Evolutionary conservation across 2,113 vertebrate genomes (phyloP).

Genomic region (Gymnogyps californianus): DNA sequence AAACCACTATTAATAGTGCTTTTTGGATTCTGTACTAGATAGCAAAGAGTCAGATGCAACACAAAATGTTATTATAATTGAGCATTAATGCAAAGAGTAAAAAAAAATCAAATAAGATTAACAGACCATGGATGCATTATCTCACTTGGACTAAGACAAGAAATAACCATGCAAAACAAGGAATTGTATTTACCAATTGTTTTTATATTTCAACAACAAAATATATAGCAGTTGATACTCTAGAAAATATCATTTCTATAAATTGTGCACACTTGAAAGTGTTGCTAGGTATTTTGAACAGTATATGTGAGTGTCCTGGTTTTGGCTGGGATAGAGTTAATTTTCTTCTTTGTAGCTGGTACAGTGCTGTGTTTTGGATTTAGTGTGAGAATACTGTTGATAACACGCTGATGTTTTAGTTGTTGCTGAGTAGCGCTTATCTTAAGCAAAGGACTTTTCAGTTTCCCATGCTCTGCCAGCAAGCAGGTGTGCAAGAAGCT

Average conservation of each 20-base stretch:
- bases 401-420: no score
- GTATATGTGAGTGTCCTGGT: neutral
- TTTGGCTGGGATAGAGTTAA: no score
- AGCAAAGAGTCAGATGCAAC: conserved; percentile 34
- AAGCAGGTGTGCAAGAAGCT: no score
- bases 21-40: conserved; percentile 40
- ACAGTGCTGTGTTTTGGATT: no score
- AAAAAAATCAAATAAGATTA: conserved; percentile 20
- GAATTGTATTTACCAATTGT: neutral
- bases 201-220: neutral
- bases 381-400: no score
- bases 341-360: no score
- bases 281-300: neutral
- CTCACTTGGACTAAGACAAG: neutral
- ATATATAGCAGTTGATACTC: neutral
- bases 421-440: no score
- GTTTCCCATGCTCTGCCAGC: no score
- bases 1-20: conserved; percentile 56
- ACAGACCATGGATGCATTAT: neutral
- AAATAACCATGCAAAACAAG: conserved; percentile 7
- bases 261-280: neutral
- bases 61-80: conserved; percentile 53
- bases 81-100: conserved; percentile 37
- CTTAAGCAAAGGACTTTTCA: no score
- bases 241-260: neutral